A percentile compares a stretch with the other conserved stretches of the same genome.
Evolutionary conservation across 2,113 vertebrate genomes (phyloP).

Genomic region (Jacana jacana): DNA sequence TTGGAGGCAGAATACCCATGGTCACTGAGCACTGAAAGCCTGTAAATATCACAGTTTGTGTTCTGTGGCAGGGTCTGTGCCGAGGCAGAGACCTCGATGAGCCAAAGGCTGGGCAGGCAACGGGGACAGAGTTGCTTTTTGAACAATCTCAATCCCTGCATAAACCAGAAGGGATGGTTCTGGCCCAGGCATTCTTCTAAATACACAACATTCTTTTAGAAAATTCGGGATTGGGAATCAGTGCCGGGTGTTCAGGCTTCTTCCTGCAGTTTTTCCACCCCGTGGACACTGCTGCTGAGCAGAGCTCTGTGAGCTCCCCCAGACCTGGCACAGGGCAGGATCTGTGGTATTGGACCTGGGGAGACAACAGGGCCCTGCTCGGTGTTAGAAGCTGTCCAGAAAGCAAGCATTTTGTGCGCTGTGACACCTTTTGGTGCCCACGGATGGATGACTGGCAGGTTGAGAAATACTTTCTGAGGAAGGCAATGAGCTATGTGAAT

Average conservation of each 20-base stretch:
- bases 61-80: not conserved
- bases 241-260: not conserved
- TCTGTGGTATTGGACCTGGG: rapidly evolving
- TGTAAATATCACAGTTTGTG: rapidly evolving
- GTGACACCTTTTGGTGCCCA: not conserved
- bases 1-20: rapidly evolving
- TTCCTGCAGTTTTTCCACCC: rapidly evolving
- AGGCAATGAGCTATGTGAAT: not conserved
- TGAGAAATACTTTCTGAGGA: rapidly evolving
- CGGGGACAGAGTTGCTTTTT: rapidly evolving
- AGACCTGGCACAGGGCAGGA: rapidly evolving
- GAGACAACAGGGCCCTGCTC: rapidly evolving
- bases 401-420: rapidly evolving
- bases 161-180: rapidly evolving
- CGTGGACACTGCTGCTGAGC: rapidly evolving
- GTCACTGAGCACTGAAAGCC: rapidly evolving
- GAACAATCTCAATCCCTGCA: too few relatives aligned
- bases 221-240: rapidly evolving
- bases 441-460: not conserved
- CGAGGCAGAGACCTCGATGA: rapidly evolving
- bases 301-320: rapidly evolving
- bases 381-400: rapidly evolving
- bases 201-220: not conserved
- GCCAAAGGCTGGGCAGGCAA: rapidly evolving
- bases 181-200: not conserved